Base-by-base conservation (phyloP, 2,797 vertebrate species). In the Menidia menidia region DNA sequence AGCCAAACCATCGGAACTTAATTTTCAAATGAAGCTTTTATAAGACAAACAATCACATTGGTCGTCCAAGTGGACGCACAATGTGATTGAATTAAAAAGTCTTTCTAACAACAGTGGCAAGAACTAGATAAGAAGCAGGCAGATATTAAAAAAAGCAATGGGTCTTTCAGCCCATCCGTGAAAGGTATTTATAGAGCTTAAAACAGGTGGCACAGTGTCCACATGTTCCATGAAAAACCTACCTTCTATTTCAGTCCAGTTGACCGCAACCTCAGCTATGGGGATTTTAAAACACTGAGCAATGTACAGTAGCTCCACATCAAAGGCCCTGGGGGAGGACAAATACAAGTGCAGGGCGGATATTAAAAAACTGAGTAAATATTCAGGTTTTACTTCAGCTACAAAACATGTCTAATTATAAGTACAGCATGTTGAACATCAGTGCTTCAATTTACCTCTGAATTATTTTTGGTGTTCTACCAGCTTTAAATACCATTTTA, bases 191-290 rank as follows among this genome's bases (percentile, higher is more conserved):
- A 68, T 74, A 66, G 68, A 59, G n/a, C 7, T 1, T 14, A 2
- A 58, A 2, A 64, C 48, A 50, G 31, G 65, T 41, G 55, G 50
- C 30, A 72, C 15, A 60, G 33, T 18, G 63, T 60, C 44, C 43
- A 53, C 68, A 80, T 54, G 48, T 77, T 77, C 61, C 44, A 68
- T 58, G 33, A 41, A 60, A 77, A 73, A 60, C 57, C 64, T 68
- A 98, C 98, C 98, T 95, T 98, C 98, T 88, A 99, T 97, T 95
- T 99, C 98, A 55, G 96, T 99, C 98, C 98, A 99, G 91, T 97
- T 98, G 75, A 99, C 97, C 8, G 97, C 97, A 87, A 99, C 95
- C 90, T 99, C 98, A 66, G 96, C 95, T 87, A 98, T 87, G 80
- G 97, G 98, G 86, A 99, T 98, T 84, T 95, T 94, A 73, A 96